Evolutionary conservation across 2,888 invertebrate genomes (phyloP).

Genomic region (Polydrusus pterygomalis): DNA sequence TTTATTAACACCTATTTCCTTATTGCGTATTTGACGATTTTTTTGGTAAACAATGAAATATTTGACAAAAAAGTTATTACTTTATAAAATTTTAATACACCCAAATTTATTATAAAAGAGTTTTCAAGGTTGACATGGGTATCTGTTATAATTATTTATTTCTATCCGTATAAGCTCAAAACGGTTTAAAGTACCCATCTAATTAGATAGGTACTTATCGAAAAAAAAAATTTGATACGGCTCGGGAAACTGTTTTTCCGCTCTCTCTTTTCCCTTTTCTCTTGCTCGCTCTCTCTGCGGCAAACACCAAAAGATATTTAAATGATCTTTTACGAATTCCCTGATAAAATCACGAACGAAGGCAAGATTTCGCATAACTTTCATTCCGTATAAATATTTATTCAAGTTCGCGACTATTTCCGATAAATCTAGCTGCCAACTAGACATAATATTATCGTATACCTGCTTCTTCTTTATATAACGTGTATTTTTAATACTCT

Average conservation of each 20-base stretch:
- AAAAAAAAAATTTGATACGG: too few relatives aligned
- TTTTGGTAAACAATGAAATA: constrained; percentile 14
- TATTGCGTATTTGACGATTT: constrained; percentile 9
- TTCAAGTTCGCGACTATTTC: constrained; percentile 34
- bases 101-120: neutral
- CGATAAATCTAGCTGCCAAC: constrained; percentile 35
- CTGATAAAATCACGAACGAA: constrained; percentile 44
- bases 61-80: constrained; percentile 8
- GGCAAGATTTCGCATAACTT: constrained; percentile 45
- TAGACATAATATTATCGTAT: neutral
- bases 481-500: too few relatives aligned
- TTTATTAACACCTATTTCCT: constrained; percentile 15
- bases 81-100: neutral
- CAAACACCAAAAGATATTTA: constrained; percentile 53
- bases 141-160: too few relatives aligned
- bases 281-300: constrained; percentile 13
- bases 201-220: too few relatives aligned
- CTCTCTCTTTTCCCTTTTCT: neutral
- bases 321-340: constrained; percentile 50
- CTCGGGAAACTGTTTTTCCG: neutral
- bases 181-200: too few relatives aligned
- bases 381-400: constrained; percentile 50
- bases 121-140: neutral
- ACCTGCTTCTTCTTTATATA: neutral
- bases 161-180: too few relatives aligned